Percentiles rank a stretch among this genome's conserved stretches.
Conservation (phyloP, 2,888 invertebrate species). For the Oscheius sp. region DNA sequence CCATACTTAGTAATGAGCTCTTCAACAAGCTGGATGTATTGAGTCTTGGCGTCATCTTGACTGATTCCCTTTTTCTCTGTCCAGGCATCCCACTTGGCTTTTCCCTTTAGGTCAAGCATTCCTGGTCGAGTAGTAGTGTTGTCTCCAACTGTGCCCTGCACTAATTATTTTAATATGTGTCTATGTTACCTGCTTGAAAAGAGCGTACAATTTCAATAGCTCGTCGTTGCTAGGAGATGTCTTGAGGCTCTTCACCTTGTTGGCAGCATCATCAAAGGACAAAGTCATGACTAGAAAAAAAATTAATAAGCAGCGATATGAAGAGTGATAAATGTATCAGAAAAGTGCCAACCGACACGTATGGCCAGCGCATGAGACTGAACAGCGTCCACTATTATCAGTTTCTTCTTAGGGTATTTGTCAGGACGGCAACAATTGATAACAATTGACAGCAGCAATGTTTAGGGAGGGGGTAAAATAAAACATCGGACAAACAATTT, state of each 20-base stretch:
- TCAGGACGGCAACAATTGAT: constrained; percentile 11
- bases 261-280: constrained; percentile 60
- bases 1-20: constrained; percentile 57
- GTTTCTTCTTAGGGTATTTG: background rate
- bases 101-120: constrained; percentile 89
- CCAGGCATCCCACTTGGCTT: constrained; percentile 97
- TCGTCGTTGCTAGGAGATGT: constrained; percentile 83
- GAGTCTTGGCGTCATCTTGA: constrained; percentile 82
- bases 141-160: constrained; percentile 64
- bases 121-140: constrained; percentile 77
- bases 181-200: constrained; percentile 63
- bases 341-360: background rate
- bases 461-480: too few relatives aligned
- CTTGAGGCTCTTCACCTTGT: constrained; percentile 72
- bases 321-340: background rate
- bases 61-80: constrained; percentile 78
- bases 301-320: background rate
- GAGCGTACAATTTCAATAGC: constrained; percentile 66
- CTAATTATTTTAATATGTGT: background rate
- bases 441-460: background rate
- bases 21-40: constrained; percentile 77
- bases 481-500: too few relatives aligned
- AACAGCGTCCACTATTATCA: background rate
- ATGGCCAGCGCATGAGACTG: background rate
- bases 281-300: constrained; percentile 4